Conservation (phyloP, 2,113 vertebrate species). For the Daubentonia madagascariensis region DNA sequence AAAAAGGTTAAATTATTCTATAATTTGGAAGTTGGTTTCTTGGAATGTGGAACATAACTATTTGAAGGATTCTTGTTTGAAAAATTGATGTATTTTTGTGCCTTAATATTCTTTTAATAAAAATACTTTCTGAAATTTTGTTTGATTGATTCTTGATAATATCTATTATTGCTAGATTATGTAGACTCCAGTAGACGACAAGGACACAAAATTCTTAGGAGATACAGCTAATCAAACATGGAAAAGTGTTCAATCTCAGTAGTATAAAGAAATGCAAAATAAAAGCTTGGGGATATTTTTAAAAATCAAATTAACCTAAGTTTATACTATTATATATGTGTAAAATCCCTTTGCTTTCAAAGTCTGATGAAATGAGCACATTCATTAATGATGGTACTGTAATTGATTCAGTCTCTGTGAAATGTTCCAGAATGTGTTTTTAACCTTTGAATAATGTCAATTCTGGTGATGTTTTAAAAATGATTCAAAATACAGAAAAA, state of each 20-base stretch:
- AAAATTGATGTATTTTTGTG: slow-evolving; percentile 70
- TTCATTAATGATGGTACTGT: not conserved
- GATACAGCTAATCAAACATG: not conserved
- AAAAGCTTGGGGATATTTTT: not conserved
- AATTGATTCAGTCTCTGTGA: not conserved
- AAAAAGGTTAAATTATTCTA: slow-evolving; percentile 62
- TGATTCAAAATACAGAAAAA: not conserved
- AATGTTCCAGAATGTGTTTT: not conserved
- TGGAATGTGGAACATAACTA: slow-evolving; percentile 31
- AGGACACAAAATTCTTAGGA: not conserved
- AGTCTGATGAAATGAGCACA: not conserved
- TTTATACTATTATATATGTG: not conserved
- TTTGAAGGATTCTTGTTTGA: slow-evolving; percentile 59
- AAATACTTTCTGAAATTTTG: slow-evolving; percentile 66
- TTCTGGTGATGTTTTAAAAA: not conserved
- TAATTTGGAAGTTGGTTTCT: slow-evolving; percentile 52
- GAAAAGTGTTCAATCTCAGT: not conserved
- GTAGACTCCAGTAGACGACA: not conserved
- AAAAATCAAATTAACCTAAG: not conserved
- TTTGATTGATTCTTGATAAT: not conserved
- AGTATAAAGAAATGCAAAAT: not conserved
- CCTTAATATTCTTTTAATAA: slow-evolving; percentile 76
- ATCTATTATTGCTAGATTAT: not conserved
- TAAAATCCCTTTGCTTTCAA: not conserved
- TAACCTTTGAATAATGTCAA: not conserved